Evolutionary conservation across 1,140 invertebrate species (phyloP), one percentile per base, ranked within the genome.

Genomic region (Galendromus occidentalis): DNA sequence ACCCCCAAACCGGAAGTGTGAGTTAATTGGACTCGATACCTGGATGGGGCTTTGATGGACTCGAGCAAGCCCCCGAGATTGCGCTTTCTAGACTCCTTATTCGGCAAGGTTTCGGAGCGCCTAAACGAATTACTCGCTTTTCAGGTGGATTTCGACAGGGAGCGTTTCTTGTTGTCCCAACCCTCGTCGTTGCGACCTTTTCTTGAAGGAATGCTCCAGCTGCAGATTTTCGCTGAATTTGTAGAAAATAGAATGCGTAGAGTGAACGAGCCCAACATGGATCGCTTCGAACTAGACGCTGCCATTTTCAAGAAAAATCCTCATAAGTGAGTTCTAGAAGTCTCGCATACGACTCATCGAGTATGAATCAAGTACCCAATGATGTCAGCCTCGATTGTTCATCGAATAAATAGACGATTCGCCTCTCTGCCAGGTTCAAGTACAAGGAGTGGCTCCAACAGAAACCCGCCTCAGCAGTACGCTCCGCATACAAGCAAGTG

Each of bases 171-270:
- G 9, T 84, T 84, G 73, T 87, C 85, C 41, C 80, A 89, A 66
- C 83, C 86, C 30, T 76, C 83, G 65, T 81, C 84, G 6, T 84
- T 92, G 80, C 87, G 91, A 73, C 85, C 87, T 1, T 93, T 93
- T 77, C 78, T 94, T 28, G 80, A 83, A 70, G 87, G 90, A 78
- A 91, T 96, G 83, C 78, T 94, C 55, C 83, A 91, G 67, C 79
- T 93, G 17, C 91, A 96, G 78, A 93, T 94, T 71, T 96, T 96
- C 77, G 86, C 88, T 73, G 89, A 93, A 85, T 96, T 96, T 77
- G 90, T 94, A 70, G 89, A 92, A 72, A 59, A 59, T 22, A 25
- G 51, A 14, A 59, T 59, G 51, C 51, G 51, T 2, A 25, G 51
- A 20, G 51, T 59, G 14, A 59, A 59, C 22, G 51, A 59, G 51